These are phyloP conservation scores for Dicaeum eximium DNA, from an alignment of 2,113 vertebrate genomes.

Conservation along the genomic window DNA sequence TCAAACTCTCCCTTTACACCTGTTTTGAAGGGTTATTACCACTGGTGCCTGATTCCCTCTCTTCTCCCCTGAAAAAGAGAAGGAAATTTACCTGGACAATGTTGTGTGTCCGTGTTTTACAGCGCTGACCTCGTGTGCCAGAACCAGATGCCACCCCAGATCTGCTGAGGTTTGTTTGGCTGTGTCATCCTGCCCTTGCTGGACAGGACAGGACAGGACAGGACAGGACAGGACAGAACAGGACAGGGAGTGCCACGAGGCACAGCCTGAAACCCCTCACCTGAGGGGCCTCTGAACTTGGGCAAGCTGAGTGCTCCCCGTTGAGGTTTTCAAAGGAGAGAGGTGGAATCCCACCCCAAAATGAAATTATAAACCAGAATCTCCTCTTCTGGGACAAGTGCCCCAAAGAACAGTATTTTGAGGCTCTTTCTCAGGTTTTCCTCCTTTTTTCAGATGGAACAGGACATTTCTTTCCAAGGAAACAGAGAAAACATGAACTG, in stretches of 20 bases:
- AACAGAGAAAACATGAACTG: background rate
- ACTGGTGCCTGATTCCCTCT: background rate
- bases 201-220: background rate
- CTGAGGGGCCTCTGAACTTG: background rate
- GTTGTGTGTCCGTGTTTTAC: background rate
- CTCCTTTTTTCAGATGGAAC: background rate
- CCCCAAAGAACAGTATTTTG: background rate
- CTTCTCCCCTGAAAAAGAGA: background rate
- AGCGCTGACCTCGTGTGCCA: background rate
- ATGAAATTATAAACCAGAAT: background rate
- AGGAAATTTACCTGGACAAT: background rate
- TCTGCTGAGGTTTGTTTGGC: background rate
- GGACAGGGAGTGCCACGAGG: fast-evolving
- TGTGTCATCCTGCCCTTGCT: background rate
- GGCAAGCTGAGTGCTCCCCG: background rate
- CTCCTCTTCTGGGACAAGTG: background rate
- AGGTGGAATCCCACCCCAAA: background rate
- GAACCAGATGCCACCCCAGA: background rate
- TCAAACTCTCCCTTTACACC: background rate
- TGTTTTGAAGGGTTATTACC: background rate
- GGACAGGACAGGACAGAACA: no score
- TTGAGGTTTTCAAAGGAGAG: background rate
- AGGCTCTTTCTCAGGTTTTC: background rate
- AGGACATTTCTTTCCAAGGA: background rate
- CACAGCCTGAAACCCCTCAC: background rate